Percentiles rank a stretch among this genome's conserved stretches.
Evolutionary conservation across 2,888 invertebrate genomes (phyloP).

Genomic region (Drosophila neutralis): DNA sequence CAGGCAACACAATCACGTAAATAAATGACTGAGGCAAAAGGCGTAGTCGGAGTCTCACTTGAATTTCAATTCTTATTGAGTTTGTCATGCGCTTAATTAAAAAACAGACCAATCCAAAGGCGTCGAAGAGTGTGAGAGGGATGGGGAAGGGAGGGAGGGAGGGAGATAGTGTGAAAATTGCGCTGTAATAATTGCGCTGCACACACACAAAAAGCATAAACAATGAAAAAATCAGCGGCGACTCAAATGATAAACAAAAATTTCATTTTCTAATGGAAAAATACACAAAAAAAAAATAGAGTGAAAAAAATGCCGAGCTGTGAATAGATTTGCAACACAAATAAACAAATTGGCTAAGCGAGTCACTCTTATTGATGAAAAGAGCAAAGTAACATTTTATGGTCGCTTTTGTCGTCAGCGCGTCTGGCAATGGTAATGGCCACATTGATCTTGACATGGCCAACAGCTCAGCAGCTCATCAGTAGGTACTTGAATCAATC

Average conservation of each 20-base stretch:
- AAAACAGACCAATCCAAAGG: constrained; percentile 2
- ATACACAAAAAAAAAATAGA: constrained; percentile 33
- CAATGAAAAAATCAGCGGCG: constrained; percentile 47
- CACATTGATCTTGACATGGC: constrained; percentile 22
- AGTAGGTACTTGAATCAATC: constrained; percentile 60
- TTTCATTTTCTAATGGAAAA: constrained; percentile 66
- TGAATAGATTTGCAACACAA: constrained; percentile 76
- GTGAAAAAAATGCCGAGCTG: constrained; percentile 42
- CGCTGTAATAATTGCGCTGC: constrained; percentile 67
- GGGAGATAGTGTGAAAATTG: constrained; percentile 35
- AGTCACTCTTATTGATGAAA: constrained; percentile 7
- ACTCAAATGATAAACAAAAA: constrained; percentile 50
- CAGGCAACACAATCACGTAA: constrained; percentile 24
- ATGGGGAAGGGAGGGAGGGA: neutral
- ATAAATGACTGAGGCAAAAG: constrained; percentile 38
- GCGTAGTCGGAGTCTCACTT: constrained; percentile 24
- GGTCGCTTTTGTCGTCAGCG: constrained; percentile 38
- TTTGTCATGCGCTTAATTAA: constrained; percentile 63
- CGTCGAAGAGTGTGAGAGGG: neutral
- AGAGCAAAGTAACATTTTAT: constrained; percentile 21
- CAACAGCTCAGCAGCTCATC: constrained; percentile 6
- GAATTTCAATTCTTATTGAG: constrained; percentile 30
- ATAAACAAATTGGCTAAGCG: constrained; percentile 57
- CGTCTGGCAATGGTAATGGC: constrained; percentile 47
- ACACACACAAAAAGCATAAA: constrained; percentile 54